Conservation (phyloP, 2,113 vertebrate species). For the Xenopus borealis region DNA sequence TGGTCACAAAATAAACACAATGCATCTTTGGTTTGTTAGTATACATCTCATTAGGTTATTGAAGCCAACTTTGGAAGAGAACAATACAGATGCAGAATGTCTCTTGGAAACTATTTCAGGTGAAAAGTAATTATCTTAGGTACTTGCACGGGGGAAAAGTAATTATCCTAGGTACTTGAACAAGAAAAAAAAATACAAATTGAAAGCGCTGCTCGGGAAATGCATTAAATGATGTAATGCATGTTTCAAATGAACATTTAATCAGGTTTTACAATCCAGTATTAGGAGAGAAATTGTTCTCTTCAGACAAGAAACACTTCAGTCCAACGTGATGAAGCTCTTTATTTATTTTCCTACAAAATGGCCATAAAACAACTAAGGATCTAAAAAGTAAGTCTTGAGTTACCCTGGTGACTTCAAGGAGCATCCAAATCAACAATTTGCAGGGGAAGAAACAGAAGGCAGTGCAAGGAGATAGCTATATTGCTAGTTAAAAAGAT, state of each 20-base stretch:
- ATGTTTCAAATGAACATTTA: conserved; percentile 43
- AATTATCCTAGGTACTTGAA: conserved; percentile 50
- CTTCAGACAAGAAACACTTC: conserved; percentile 31
- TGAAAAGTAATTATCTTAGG: conserved; percentile 42
- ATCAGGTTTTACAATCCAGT: conserved; percentile 33
- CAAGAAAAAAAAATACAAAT: conserved; percentile 49
- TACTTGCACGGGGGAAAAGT: conserved; percentile 34
- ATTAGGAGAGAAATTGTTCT: conserved; percentile 33
- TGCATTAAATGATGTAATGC: conserved; percentile 46
- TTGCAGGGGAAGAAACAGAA: too few relatives aligned
- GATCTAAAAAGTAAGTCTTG: too few relatives aligned
- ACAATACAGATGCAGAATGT: conserved; percentile 30
- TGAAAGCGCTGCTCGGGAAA: conserved; percentile 40
- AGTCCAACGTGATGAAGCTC: conserved; percentile 7
- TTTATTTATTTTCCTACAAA: conserved; percentile 33
- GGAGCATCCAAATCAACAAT: too few relatives aligned
- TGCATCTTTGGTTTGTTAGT: too few relatives aligned
- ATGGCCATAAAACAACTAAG: not conserved
- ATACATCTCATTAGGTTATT: conserved; percentile 11
- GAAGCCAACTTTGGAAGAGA: conserved; percentile 19
- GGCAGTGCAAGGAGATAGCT: too few relatives aligned
- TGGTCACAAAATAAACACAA: not conserved
- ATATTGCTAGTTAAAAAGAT: too few relatives aligned
- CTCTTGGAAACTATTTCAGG: conserved; percentile 40
- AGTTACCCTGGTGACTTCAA: too few relatives aligned